Percentiles rank a stretch among this genome's conserved stretches.
Evolutionary conservation across 1,140 invertebrate genomes (phyloP).

Genomic region (Philopotamus ludificatus): DNA sequence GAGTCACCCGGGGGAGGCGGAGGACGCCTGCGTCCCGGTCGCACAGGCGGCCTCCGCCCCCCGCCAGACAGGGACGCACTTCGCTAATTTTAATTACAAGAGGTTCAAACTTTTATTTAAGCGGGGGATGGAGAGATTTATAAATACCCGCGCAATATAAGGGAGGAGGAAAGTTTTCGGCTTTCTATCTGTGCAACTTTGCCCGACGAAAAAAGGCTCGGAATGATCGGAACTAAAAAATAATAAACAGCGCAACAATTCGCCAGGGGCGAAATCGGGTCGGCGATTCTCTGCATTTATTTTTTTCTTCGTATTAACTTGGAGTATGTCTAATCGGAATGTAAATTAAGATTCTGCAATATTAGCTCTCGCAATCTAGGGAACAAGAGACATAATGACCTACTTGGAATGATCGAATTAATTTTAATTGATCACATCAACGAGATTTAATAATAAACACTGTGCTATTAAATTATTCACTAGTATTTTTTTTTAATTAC

Average conservation of each 20-base stretch:
- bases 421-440: too few species aligned
- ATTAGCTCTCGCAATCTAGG: too few species aligned
- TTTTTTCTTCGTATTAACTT: too few species aligned
- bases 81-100: slow-evolving; percentile 42
- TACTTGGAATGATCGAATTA: too few species aligned
- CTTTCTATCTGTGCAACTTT: slow-evolving; percentile 17
- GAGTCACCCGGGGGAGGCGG: slow-evolving; percentile 48
- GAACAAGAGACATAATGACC: too few species aligned
- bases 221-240: neutral
- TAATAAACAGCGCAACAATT: neutral
- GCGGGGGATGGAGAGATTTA: slow-evolving; percentile 48
- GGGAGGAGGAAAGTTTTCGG: slow-evolving; percentile 47
- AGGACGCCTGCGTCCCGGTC: slow-evolving; percentile 46
- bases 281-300: neutral
- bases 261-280: neutral
- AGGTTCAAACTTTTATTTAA: slow-evolving; percentile 43
- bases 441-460: too few species aligned
- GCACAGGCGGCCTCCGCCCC: neutral
- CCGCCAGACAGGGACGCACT: slow-evolving; percentile 13
- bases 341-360: too few species aligned
- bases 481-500: too few species aligned
- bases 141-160: slow-evolving; percentile 48
- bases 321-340: too few species aligned
- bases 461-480: too few species aligned
- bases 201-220: neutral